Evolutionary conservation across 2,888 invertebrate genomes (phyloP).

Genomic region (Apodemia duryi): DNA sequence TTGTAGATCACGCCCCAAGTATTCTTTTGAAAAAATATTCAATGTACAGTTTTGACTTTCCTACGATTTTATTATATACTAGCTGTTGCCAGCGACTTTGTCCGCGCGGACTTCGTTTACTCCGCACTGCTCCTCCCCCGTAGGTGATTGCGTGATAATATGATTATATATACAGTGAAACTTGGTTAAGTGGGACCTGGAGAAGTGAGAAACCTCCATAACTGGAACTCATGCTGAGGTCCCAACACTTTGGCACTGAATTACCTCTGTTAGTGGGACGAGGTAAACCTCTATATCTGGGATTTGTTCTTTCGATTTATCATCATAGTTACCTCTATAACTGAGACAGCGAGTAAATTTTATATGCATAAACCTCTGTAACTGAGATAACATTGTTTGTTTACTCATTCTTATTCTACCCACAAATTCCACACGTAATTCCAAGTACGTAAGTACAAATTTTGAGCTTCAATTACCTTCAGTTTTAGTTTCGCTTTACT

Average conservation of each 20-base stretch:
- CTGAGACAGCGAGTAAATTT: conserved; percentile 28
- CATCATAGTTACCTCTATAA: conserved; percentile 24
- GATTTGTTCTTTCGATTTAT: conserved; percentile 25
- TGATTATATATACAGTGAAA: no score
- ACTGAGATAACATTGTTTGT: conserved; percentile 29
- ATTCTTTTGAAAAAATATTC: no score
- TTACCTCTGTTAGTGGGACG: conserved; percentile 21
- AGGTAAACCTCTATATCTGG: conserved; percentile 24
- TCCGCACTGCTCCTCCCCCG: no score
- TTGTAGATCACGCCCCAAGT: no score
- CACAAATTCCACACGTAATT: conserved; percentile 16
- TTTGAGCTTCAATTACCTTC: conserved; percentile 18
- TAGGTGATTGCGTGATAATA: no score
- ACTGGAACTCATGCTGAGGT: no score
- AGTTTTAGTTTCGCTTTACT: conserved; percentile 22
- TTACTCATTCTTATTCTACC: conserved; percentile 19
- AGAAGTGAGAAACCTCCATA: no score
- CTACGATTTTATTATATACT: no score
- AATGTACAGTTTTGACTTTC: no score
- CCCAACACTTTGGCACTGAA: background rate
- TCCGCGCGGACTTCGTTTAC: no score
- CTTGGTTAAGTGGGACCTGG: no score
- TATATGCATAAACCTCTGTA: conserved; percentile 28
- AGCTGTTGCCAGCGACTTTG: no score
- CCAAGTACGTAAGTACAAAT: conserved; percentile 14